Evolutionary conservation across 2,113 vertebrate genomes (phyloP).

Genomic region (Mohoua ochrocephala): DNA sequence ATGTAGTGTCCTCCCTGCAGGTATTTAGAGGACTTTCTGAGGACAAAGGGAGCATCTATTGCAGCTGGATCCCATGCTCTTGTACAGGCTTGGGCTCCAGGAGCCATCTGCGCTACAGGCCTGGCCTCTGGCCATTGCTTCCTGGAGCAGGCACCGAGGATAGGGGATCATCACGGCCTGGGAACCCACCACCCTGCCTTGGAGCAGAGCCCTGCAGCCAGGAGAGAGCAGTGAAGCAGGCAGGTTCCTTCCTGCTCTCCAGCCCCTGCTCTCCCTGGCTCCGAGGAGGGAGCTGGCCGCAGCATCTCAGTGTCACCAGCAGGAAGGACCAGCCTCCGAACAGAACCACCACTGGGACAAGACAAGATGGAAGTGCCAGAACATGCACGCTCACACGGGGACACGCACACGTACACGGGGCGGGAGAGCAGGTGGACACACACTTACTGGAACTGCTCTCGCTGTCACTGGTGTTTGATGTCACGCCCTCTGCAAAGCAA

Average conservation of each 20-base stretch:
- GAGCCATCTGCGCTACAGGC: not conserved
- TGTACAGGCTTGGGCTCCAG: not conserved
- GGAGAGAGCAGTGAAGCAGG: not conserved
- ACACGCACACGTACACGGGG: not conserved
- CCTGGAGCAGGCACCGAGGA: not conserved
- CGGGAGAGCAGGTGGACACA: not conserved
- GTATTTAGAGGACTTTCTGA: not conserved
- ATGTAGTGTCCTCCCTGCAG: not conserved
- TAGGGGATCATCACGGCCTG: not conserved
- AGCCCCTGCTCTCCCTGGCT: not conserved
- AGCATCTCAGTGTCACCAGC: conserved; percentile 34
- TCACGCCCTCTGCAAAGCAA: conserved; percentile 93
- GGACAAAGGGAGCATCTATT: not conserved
- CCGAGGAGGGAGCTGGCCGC: not conserved
- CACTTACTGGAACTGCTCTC: conserved; percentile 99
- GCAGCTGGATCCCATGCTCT: not conserved
- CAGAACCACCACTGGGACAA: not conserved
- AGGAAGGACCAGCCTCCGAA: conserved; percentile 33
- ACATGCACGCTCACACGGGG: not conserved
- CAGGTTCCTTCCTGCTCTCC: not conserved
- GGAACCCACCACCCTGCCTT: not conserved
- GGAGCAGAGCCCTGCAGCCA: not conserved
- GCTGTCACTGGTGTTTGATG: conserved; percentile 99
- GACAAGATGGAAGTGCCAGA: conserved; percentile 13
- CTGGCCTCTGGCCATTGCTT: not conserved